phyloP scores from a whole-genome alignment of 2,888 invertebrate genomes.

The Coenonympha arcania region DNA sequence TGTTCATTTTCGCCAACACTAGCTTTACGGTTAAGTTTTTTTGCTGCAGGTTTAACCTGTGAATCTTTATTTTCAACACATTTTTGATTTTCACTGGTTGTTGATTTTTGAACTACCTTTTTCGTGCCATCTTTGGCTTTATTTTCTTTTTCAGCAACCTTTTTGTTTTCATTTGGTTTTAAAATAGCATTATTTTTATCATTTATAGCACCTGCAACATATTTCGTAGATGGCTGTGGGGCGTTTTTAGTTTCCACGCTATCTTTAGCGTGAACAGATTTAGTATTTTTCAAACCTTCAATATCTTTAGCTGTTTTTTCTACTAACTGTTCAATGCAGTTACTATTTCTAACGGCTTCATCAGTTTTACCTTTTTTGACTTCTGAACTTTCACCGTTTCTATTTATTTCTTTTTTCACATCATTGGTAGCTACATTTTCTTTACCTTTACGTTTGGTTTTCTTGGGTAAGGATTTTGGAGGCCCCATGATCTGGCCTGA shows the following conservation, averaged over 20 bases:
- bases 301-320: not conserved
- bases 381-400: not conserved
- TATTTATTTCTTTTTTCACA: not conserved
- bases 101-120: not conserved
- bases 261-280: not conserved
- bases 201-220: not conserved
- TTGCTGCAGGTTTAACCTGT: not conserved
- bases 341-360: not conserved
- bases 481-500: conserved; percentile 53
- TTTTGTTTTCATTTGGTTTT: not conserved
- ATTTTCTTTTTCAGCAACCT: not conserved
- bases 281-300: not conserved
- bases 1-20: not conserved
- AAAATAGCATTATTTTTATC: not conserved
- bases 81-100: too few relatives aligned
- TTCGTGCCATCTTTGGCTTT: not conserved
- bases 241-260: too few relatives aligned
- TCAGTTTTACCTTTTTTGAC: conserved; percentile 11
- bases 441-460: conserved; percentile 39
- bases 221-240: not conserved
- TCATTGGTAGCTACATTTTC: conserved; percentile 31
- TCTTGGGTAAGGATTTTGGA: conserved; percentile 53
- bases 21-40: not conserved
- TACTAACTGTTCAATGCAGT: too few relatives aligned
- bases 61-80: not conserved